A percentile compares a stretch with the other conserved stretches of the same genome.
These are phyloP conservation scores for Drosophila aldrichi DNA, from an alignment of 2,888 invertebrate species.

Conservation along the genomic window DNA sequence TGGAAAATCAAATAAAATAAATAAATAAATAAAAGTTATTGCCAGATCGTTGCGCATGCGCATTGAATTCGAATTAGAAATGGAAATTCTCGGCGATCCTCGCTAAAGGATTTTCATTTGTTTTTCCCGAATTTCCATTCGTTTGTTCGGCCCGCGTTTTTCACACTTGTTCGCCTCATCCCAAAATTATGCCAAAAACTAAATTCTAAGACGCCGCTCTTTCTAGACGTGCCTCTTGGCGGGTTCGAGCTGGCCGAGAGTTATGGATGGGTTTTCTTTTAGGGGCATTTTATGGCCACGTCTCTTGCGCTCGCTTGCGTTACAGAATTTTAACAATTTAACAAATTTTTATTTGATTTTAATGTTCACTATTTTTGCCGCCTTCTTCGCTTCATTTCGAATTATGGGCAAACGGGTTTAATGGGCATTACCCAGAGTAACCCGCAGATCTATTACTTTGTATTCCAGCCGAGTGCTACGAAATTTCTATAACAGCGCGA, in stretches of 20 bases:
- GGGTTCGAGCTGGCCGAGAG: neutral
- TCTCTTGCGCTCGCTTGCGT: constrained; percentile 32
- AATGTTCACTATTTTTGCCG: constrained; percentile 75
- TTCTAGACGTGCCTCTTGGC: neutral
- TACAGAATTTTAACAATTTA: constrained; percentile 66
- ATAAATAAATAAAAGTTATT: constrained; percentile 32
- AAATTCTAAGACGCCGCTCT: constrained; percentile 40
- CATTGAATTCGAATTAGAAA: constrained; percentile 43
- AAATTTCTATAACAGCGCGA: constrained; percentile 74
- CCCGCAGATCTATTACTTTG: constrained; percentile 27
- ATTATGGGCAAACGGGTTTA: constrained; percentile 18
- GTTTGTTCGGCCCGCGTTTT: constrained; percentile 57
- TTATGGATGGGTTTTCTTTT: constrained; percentile 5
- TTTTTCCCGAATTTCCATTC: constrained; percentile 21
- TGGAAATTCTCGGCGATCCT: constrained; percentile 28
- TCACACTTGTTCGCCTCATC: constrained; percentile 70
- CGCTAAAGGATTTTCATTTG: constrained; percentile 40
- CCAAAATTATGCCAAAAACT: constrained; percentile 62
- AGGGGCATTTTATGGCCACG: constrained; percentile 57
- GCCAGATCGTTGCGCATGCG: constrained; percentile 34
- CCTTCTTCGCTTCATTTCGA: constrained; percentile 40
- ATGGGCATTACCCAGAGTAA: constrained; percentile 12
- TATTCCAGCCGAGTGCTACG: constrained; percentile 52
- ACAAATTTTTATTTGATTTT: constrained; percentile 73
- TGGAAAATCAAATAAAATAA: constrained; percentile 3